Conservation (phyloP, 2,113 vertebrate genomes). For the Forbesichthys agassizii region DNA sequence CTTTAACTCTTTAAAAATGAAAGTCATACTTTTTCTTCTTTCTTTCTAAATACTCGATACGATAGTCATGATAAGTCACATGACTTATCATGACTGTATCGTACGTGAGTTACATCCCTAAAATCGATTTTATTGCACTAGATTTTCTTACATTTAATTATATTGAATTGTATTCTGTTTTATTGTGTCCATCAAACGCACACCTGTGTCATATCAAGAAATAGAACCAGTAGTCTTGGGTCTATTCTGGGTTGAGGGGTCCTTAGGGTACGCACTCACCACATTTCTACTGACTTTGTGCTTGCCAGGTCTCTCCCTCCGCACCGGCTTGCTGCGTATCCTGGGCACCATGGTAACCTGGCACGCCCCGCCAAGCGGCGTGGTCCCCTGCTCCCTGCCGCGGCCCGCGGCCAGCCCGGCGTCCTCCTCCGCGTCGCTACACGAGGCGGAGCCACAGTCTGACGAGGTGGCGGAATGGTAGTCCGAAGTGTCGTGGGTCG, state of each 20-base stretch:
- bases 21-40: too few relatives aligned
- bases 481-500: slow-evolving; percentile 73
- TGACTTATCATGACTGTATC: too few relatives aligned
- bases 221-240: too few relatives aligned
- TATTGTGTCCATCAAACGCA: background rate
- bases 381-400: slow-evolving; percentile 20
- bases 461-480: slow-evolving; percentile 80
- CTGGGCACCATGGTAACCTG: slow-evolving; percentile 66
- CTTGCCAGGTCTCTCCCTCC: slow-evolving; percentile 39
- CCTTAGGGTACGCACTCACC: slow-evolving; percentile 29
- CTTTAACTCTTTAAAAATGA: too few relatives aligned
- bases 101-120: too few relatives aligned
- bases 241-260: background rate
- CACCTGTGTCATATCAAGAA: background rate
- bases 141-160: too few relatives aligned
- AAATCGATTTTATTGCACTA: too few relatives aligned
- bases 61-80: too few relatives aligned
- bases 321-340: slow-evolving; percentile 36
- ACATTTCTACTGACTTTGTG: slow-evolving; percentile 50
- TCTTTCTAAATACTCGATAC: too few relatives aligned
- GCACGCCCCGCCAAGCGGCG: slow-evolving; percentile 16
- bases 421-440: slow-evolving; percentile 78
- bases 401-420: background rate
- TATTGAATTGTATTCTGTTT: too few relatives aligned
- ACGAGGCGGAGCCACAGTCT: slow-evolving; percentile 71